Evolutionary conservation across 1,140 invertebrate species (phyloP).

Genomic region (Trichomalopsis sarcophagae): DNA sequence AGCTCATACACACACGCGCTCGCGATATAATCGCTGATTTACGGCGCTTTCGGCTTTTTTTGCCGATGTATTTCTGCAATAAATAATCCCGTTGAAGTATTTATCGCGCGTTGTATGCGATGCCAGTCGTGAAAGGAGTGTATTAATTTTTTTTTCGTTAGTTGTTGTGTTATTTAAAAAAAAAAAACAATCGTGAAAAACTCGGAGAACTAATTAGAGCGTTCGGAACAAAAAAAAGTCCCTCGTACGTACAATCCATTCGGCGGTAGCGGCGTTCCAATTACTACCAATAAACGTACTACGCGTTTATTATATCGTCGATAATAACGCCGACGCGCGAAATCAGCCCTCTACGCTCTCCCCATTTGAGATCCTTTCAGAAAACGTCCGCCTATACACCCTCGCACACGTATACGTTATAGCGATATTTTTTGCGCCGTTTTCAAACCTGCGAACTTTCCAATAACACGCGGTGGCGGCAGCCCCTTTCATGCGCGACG

Average conservation of each 20-base stretch:
- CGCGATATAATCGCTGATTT: slow-evolving; percentile 20
- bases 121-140: too few relatives aligned
- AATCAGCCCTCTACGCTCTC: neutral
- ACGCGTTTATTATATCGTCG: neutral
- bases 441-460: slow-evolving; percentile 46
- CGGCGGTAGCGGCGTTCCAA: neutral
- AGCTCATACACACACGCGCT: too few relatives aligned
- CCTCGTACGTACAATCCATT: neutral
- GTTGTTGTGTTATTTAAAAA: too few relatives aligned
- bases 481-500: slow-evolving; percentile 34
- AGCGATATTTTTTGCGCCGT: slow-evolving; percentile 29
- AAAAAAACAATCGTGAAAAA: too few relatives aligned
- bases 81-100: neutral
- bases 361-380: slow-evolving; percentile 7
- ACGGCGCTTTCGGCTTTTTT: slow-evolving; percentile 1
- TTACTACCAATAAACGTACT: slow-evolving; percentile 10
- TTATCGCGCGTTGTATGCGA: neutral
- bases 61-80: neutral
- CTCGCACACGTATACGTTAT: neutral
- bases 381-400: neutral
- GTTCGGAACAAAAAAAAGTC: neutral
- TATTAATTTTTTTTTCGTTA: neutral
- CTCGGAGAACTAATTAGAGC: neutral
- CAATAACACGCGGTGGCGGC: slow-evolving; percentile 1
- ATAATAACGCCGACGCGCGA: neutral